Evolutionary conservation across 2,888 invertebrate genomes (phyloP), one percentile per base, ranked within the genome.

Genomic region (Drepanosiphum platanoidis): DNA sequence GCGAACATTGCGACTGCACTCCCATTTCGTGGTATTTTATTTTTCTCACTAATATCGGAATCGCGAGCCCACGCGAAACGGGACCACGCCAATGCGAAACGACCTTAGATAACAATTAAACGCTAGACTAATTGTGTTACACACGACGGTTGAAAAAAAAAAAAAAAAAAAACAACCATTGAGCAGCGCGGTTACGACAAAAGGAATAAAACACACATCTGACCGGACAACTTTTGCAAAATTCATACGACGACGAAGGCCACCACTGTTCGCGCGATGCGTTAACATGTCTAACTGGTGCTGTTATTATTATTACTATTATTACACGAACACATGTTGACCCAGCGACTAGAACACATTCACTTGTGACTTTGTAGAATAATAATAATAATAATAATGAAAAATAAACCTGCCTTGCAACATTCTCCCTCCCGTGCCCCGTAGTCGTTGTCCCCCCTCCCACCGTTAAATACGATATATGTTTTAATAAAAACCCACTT

Each of bases 241-340:
- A 77, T 27, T 80, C 36, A 27, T 15, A 22, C 70, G 70, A 70
- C 70, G 70, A 70, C 70, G 70, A 80, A 80, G 80, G 80, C 70
- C 80, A 58, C 52, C 42, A 52, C 52, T 74, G 46, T 18, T 22
- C 34, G 22, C 68, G 79, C 80, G 80, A 68, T 68, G 70, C 80
- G 80, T 80, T 46, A 80, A 70, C 80, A 22, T 27, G 70, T 79
- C 68, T 30, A 72, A 82, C 82, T 66, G 75, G 52, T 46, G 64
- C 32, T 42, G 70, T 27, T 71, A 52, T 71, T 46, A 68, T 68
- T 46, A 68, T 79, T 34, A 79, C 39, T 52, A 34, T 68, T 79
- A 79, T 79, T 78, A 68, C 27, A 46, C 75, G 75, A 84, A 84
- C 83, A 84, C 83, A 84, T 84, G 83, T 84, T 84, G 83, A 75